Conservation (phyloP, 1,140 invertebrate genomes). For the Phymorhynchus buccinoides region DNA sequence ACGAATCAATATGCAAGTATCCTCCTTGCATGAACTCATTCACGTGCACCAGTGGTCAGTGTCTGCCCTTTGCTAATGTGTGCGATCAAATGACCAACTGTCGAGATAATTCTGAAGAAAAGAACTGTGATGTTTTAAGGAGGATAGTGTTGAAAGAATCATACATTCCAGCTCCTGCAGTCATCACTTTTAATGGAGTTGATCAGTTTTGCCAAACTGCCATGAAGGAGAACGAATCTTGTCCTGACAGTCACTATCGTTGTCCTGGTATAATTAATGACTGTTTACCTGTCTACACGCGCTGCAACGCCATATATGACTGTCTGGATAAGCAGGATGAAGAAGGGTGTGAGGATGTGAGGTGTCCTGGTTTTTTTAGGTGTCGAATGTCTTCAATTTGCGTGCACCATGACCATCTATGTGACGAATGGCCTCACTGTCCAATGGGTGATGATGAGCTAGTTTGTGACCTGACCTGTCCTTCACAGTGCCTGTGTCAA, state of each 20-base stretch:
- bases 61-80: not conserved
- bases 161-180: not conserved
- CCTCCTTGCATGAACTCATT: not conserved
- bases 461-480: not conserved
- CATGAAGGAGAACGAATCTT: not conserved
- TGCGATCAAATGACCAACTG: not conserved
- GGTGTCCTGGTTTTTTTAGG: not conserved
- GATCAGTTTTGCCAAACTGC: too few species aligned
- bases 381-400: not conserved
- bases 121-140: not conserved
- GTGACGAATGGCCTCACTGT: too few species aligned
- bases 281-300: slow-evolving; percentile 8
- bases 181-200: too few species aligned
- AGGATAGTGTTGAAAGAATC: not conserved
- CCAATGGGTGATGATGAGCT: too few species aligned
- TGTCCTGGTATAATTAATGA: not conserved
- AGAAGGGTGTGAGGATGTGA: not conserved
- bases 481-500: too few species aligned
- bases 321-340: too few species aligned
- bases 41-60: not conserved
- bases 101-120: slow-evolving; percentile 1
- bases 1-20: slow-evolving; percentile 3
- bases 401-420: too few species aligned
- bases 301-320: slow-evolving; percentile 20
- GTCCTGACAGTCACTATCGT: not conserved